Conservation (phyloP, 2,888 invertebrate species). For the Argyra leucocephala region DNA sequence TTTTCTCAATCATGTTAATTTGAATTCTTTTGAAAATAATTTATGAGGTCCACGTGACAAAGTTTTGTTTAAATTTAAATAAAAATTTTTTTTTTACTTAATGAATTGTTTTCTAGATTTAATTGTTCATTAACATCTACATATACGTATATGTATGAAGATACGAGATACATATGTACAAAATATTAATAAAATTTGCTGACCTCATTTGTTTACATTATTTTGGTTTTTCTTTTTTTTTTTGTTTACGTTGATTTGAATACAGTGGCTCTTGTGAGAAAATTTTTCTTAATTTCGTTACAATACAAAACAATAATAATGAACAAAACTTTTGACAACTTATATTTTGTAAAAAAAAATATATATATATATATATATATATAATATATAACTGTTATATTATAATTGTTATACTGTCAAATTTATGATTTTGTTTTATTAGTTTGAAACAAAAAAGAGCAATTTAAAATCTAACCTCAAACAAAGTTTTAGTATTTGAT, state of each 20-base stretch:
- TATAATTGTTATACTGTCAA: not conserved
- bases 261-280: too few relatives aligned
- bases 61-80: not conserved
- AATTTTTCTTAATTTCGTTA: too few relatives aligned
- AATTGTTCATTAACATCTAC: not conserved
- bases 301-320: too few relatives aligned
- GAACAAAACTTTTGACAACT: too few relatives aligned
- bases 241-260: not conserved
- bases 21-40: too few relatives aligned
- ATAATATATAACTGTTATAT: too few relatives aligned
- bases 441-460: not conserved
- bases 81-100: not conserved
- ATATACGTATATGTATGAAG: too few relatives aligned
- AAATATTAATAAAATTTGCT: not conserved
- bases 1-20: too few relatives aligned
- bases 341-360: not conserved
- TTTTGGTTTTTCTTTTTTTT: not conserved
- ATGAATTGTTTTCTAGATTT: not conserved
- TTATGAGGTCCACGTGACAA: not conserved
- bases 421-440: not conserved
- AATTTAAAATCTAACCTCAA: not conserved
- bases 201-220: conserved; percentile 6
- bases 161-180: too few relatives aligned
- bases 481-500: too few relatives aligned
- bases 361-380: too few relatives aligned